Percentiles rank a stretch among this genome's conserved stretches.
phyloP scores from a whole-genome alignment of 2,113 vertebrate species.

The Scalopus aquaticus region DNA sequence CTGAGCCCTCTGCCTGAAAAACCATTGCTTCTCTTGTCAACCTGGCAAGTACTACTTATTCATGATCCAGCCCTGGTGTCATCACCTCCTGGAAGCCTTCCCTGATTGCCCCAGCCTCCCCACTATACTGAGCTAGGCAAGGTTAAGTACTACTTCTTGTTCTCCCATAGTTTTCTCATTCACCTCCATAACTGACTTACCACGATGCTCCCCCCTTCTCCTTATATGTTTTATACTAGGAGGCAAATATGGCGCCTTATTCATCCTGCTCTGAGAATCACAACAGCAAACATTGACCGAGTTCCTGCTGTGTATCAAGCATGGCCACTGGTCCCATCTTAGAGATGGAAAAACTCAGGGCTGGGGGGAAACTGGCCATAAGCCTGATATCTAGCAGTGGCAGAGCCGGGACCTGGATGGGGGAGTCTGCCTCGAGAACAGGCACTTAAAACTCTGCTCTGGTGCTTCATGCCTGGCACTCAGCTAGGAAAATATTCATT shows the following conservation, averaged over 20 bases:
- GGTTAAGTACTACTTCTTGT: not conserved
- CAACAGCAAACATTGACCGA: not conserved
- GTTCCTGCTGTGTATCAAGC: not conserved
- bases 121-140: not conserved
- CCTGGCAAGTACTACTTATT: not conserved
- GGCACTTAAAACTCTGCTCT: not conserved
- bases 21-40: not conserved
- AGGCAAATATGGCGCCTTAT: not conserved
- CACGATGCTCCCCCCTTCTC: not conserved
- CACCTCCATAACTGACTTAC: not conserved
- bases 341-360: not conserved
- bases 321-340: not conserved
- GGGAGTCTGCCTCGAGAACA: not conserved
- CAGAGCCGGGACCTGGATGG: not conserved
- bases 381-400: not conserved
- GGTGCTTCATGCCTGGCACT: not conserved
- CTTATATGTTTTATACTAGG: not conserved
- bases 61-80: not conserved
- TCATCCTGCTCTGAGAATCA: not conserved
- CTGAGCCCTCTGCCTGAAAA: not conserved
- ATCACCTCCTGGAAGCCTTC: slow-evolving; percentile 20
- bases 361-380: not conserved
- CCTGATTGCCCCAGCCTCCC: not conserved
- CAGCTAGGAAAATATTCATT: not conserved
- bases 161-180: not conserved